Conservation (phyloP, 2,113 vertebrate species). For the Gyps fulvus region DNA sequence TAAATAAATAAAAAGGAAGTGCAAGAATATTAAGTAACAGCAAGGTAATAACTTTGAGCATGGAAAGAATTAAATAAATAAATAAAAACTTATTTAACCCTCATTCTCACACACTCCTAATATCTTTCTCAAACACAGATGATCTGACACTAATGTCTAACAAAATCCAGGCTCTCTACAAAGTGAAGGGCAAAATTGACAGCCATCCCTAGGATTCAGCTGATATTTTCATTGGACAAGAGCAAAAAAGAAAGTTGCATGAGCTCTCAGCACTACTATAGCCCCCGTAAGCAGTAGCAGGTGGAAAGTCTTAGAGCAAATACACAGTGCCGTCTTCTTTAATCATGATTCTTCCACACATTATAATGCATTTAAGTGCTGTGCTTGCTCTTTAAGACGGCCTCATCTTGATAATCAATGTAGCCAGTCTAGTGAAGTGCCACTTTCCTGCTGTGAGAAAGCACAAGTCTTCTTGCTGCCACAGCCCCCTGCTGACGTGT, state of each 20-base stretch:
- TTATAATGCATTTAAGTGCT: not conserved
- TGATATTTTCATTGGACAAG: not conserved
- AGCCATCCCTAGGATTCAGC: not conserved
- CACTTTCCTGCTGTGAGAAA: constrained; percentile 29
- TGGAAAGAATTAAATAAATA: constrained; percentile 8
- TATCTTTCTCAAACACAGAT: constrained; percentile 34
- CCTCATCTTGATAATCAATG: constrained; percentile 5
- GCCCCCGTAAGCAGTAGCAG: not conserved
- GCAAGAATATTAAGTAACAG: constrained; percentile 45
- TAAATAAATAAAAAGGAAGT: constrained; percentile 38
- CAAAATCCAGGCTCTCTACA: not conserved
- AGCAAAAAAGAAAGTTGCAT: not conserved
- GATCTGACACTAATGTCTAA: not conserved
- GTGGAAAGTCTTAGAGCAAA: not conserved
- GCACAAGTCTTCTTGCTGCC: not conserved
- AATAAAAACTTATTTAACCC: constrained; percentile 48
- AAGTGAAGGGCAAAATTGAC: not conserved
- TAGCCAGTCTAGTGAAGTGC: not conserved
- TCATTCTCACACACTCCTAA: not conserved
- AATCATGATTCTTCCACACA: not conserved
- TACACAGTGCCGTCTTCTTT: not conserved
- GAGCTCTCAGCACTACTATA: not conserved
- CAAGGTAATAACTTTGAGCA: constrained; percentile 8
- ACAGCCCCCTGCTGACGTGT: constrained; percentile 48
- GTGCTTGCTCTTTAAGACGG: constrained; percentile 22